Percentiles rank a stretch among this genome's conserved stretches.
Conservation (phyloP, 2,113 vertebrate genomes). For the Periophthalmodon schlosseri region DNA sequence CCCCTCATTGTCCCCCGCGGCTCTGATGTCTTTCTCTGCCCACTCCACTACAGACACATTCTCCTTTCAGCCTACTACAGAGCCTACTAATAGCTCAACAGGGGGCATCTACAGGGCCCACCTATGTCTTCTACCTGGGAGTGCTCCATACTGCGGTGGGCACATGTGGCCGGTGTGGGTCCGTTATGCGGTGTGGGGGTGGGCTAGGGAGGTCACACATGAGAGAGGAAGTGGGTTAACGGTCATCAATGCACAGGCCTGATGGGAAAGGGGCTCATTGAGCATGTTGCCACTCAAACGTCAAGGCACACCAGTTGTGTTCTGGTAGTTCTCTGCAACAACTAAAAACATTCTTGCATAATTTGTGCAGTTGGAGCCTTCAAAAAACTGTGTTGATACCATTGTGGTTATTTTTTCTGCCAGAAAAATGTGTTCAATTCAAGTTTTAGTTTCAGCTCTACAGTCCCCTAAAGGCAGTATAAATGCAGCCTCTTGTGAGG, state of each 20-base stretch:
- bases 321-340: neutral
- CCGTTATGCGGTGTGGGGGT: constrained; percentile 37
- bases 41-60: constrained; percentile 42
- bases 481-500: neutral
- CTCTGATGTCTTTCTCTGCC: constrained; percentile 73
- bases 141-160: constrained; percentile 8
- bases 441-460: neutral
- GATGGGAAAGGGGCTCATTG: constrained; percentile 41
- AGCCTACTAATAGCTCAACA: constrained; percentile 2
- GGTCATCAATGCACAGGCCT: constrained; percentile 47
- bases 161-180: constrained; percentile 39
- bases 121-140: constrained; percentile 15
- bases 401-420: too few relatives aligned
- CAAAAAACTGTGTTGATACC: too few relatives aligned
- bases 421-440: too few relatives aligned
- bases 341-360: neutral
- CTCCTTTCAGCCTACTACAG: constrained; percentile 34
- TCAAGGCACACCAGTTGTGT: constrained; percentile 35
- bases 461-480: neutral
- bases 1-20: constrained; percentile 58
- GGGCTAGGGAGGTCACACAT: constrained; percentile 56
- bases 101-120: neutral
- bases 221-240: constrained; percentile 71
- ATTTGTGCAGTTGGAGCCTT: too few relatives aligned
- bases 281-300: constrained; percentile 40